These are phyloP conservation scores for Bathybates hornii DNA, from an alignment of 2,113 vertebrate species.

Conservation along the genomic window DNA sequence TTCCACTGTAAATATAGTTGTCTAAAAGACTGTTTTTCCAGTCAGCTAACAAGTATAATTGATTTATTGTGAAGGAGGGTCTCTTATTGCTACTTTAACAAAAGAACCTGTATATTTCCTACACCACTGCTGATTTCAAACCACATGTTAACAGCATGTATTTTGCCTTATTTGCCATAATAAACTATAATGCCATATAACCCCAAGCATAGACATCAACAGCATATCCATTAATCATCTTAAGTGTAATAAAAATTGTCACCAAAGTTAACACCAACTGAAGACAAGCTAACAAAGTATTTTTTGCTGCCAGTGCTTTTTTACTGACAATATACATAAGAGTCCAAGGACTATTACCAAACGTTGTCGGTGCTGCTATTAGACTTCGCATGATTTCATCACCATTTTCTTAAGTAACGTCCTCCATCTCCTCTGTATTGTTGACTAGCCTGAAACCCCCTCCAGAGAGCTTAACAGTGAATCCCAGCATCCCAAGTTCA, in stretches of 20 bases:
- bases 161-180: not conserved
- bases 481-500: not conserved
- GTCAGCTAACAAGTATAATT: not conserved
- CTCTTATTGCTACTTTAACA: not conserved
- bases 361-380: fast-evolving
- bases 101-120: fast-evolving
- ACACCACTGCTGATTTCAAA: fast-evolving
- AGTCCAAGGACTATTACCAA: not conserved
- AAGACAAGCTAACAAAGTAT: not conserved
- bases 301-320: not conserved
- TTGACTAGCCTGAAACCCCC: not conserved
- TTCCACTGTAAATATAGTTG: not conserved
- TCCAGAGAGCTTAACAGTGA: not conserved
- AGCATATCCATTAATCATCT: not conserved
- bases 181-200: fast-evolving
- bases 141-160: fast-evolving
- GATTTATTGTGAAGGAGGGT: not conserved
- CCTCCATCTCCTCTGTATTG: not conserved
- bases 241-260: not conserved
- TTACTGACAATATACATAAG: not conserved
- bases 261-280: not conserved
- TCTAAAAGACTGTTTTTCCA: not conserved
- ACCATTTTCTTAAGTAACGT: not conserved
- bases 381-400: not conserved
- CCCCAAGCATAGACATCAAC: not conserved